These are phyloP conservation scores for Bombus confusus DNA, from an alignment of 1,140 invertebrate species.

Conservation along the genomic window DNA sequence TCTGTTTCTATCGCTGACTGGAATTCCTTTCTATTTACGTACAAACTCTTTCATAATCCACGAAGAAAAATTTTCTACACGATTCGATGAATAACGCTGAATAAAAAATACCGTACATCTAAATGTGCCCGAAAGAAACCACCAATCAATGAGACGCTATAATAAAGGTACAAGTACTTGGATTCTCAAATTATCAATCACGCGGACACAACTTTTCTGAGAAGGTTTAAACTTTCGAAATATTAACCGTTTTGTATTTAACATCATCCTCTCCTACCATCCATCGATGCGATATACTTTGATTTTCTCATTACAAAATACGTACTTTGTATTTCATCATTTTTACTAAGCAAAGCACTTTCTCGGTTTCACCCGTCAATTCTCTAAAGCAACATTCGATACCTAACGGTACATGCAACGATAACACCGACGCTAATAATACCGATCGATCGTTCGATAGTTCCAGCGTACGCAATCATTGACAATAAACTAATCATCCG, in stretches of 20 bases:
- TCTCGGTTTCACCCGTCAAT: background rate
- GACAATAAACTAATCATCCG: slow-evolving; percentile 1
- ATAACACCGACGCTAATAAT: background rate
- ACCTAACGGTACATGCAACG: slow-evolving; percentile 1
- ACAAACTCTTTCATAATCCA: background rate
- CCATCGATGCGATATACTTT: background rate
- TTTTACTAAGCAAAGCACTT: background rate
- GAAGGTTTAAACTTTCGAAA: too few species aligned
- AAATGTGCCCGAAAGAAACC: background rate
- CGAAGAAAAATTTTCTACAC: background rate
- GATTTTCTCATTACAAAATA: background rate
- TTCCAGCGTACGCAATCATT: background rate
- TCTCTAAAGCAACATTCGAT: background rate
- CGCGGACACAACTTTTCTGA: too few species aligned
- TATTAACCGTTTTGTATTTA: too few species aligned
- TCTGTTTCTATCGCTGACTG: background rate
- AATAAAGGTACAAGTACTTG: too few species aligned
- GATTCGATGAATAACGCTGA: background rate
- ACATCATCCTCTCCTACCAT: too few species aligned
- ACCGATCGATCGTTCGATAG: slow-evolving; percentile 1
- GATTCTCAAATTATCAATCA: too few species aligned
- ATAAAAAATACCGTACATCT: background rate
- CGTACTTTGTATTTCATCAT: background rate
- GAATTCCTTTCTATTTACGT: background rate
- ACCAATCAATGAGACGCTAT: background rate